Evolutionary conservation across 1,140 invertebrate species (phyloP), one percentile per base, ranked within the genome.

Genomic region (Kradibia gibbosae): DNA sequence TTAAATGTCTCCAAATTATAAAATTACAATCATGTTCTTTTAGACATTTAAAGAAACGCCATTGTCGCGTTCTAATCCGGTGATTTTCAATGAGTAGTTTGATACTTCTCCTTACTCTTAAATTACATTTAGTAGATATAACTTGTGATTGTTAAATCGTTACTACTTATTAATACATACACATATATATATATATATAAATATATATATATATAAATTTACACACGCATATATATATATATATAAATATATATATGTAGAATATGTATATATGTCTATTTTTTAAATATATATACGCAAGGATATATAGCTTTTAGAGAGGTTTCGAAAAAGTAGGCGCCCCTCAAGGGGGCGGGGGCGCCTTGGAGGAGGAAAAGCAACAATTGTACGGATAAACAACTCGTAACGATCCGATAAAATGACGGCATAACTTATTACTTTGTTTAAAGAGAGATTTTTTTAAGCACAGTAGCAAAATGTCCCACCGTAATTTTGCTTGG

Each of bases 311-410:
- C 31, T 50, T 74, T 17, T 72, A 72, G 70, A 53, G 72, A 48
- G 80, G 60, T 77, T 48, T 55, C 20, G 75, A 57, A 5, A 22
- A 13, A 28, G 50, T 11, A 0, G 81, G 70, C 57, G 76, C 81
- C 76, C 81, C 76, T 74, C 10, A 13, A 65, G 67, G 81, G 81
- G 81, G 81, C 81, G 76, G 81, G 81, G 81, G 81, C 71, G 76
- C 76, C 76, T 28, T 3, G 67, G 55, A 53, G 10, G 57, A 20
- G 62, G 70, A 34, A n/a, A 39, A 62, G 1, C 36, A 22, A 20
- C 7, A 31, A 55, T 25, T 25, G 8, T 17, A 39, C 22, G 34
- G 48, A 55, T 20, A n/a, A 34, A 28, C 17, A 53, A 55, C 22
- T 53, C 10, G 22, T 39, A 17, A 39, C 8, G 60, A 65, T n/a